phyloP scores from a whole-genome alignment of 2,888 invertebrate genomes.

The Encarsia formosa region DNA sequence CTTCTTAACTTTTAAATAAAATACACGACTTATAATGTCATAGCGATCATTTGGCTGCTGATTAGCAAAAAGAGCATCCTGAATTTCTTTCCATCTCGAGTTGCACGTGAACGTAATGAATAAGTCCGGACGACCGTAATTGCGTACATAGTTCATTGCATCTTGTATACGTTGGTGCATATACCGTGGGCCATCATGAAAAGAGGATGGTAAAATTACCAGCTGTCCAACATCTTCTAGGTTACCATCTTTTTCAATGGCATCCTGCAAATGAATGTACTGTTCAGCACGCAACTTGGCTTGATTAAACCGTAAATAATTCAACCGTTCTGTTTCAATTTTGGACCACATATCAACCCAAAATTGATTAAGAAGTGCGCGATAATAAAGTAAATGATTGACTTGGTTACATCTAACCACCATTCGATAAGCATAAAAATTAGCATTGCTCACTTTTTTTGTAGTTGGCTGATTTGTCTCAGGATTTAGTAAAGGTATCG shows the following conservation, averaged over 20 bases:
- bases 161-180: not conserved
- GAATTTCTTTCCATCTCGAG: not conserved
- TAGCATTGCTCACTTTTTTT: no score
- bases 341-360: not conserved
- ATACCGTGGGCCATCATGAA: conserved; percentile 1
- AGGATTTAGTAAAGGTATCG: no score
- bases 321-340: not conserved
- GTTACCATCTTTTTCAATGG: not conserved
- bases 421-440: no score
- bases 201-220: not conserved
- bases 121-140: not conserved
- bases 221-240: not conserved
- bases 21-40: not conserved
- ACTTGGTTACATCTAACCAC: no score
- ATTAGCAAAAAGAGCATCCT: not conserved
- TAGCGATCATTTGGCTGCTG: not conserved
- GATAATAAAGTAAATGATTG: no score
- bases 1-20: not conserved
- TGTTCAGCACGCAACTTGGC: not conserved
- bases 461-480: no score
- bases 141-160: not conserved
- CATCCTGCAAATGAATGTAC: not conserved
- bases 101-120: conserved; percentile 3
- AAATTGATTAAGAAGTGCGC: no score
- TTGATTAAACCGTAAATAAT: not conserved